These are phyloP conservation scores for Cosmorhoe ocellata DNA, from an alignment of 2,888 invertebrate genomes.

Conservation along the genomic window DNA sequence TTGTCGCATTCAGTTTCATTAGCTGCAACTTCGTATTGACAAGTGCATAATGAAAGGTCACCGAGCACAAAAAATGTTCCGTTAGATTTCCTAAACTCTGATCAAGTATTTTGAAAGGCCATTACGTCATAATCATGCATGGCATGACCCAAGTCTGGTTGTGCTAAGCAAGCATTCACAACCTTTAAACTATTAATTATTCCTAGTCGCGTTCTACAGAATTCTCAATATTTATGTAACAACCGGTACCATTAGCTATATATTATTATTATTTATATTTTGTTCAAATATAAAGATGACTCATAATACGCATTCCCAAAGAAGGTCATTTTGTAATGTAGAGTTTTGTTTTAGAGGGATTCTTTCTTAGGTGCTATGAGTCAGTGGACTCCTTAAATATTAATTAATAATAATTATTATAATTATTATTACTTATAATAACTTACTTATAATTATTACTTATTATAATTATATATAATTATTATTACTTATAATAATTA, in stretches of 20 bases:
- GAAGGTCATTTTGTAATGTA: slow-evolving; percentile 37
- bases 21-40: slow-evolving; percentile 6
- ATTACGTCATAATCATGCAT: slow-evolving; percentile 65
- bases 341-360: slow-evolving; percentile 37
- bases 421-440: too few relatives aligned
- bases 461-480: too few relatives aligned
- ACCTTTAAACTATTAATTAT: slow-evolving; percentile 71
- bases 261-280: slow-evolving; percentile 15
- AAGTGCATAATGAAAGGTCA: slow-evolving; percentile 17
- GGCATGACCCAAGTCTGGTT: slow-evolving; percentile 42
- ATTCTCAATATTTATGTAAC: slow-evolving; percentile 31
- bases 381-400: too few relatives aligned
- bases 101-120: slow-evolving; percentile 49
- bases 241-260: slow-evolving; percentile 19
- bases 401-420: too few relatives aligned
- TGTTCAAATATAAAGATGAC: slow-evolving; percentile 57
- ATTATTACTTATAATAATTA: too few relatives aligned
- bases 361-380: slow-evolving; percentile 16
- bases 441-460: too few relatives aligned
- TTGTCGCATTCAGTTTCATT: slow-evolving; percentile 16
- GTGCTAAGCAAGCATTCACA: slow-evolving; percentile 55
- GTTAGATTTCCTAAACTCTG: slow-evolving; percentile 40
- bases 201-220: slow-evolving; percentile 43
- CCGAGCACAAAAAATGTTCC: slow-evolving; percentile 2
- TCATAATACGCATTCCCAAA: slow-evolving; percentile 48